Evolutionary conservation across 2,888 invertebrate genomes (phyloP).

Genomic region (Megastigmus dorsalis): DNA sequence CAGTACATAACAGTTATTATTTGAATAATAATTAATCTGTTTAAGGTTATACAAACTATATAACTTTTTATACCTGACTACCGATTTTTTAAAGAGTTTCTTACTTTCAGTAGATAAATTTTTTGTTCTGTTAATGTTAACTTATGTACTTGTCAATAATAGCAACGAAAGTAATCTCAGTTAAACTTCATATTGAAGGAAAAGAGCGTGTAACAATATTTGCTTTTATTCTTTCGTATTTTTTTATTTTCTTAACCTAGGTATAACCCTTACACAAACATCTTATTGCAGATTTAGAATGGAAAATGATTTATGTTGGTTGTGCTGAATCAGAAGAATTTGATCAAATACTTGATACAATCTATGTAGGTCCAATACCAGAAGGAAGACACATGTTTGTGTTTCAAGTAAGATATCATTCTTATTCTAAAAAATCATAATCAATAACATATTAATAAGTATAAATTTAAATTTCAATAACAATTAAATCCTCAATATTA

Average conservation of each 20-base stretch:
- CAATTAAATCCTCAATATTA: background rate
- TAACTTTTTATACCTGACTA: no score
- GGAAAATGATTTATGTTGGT: constrained; percentile 99
- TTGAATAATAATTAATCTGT: background rate
- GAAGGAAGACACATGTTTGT: constrained; percentile 97
- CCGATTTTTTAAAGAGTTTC: no score
- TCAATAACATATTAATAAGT: background rate
- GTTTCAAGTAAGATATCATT: constrained; percentile 82
- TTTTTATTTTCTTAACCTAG: background rate
- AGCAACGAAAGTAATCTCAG: no score
- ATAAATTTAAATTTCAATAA: background rate
- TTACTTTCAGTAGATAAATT: no score
- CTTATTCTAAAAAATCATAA: no score
- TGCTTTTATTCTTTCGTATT: no score
- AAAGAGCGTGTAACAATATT: no score
- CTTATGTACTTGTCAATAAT: no score
- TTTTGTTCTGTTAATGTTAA: background rate
- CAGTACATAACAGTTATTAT: background rate
- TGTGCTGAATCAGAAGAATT: constrained; percentile 97
- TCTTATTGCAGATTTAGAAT: constrained; percentile 91
- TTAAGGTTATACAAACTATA: no score
- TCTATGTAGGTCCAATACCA: constrained; percentile 97
- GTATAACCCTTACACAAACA: no score
- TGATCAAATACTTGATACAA: constrained; percentile 97
- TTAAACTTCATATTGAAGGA: no score